Evolutionary conservation across 2,113 vertebrate genomes (phyloP).

Genomic region (Uria aalge): DNA sequence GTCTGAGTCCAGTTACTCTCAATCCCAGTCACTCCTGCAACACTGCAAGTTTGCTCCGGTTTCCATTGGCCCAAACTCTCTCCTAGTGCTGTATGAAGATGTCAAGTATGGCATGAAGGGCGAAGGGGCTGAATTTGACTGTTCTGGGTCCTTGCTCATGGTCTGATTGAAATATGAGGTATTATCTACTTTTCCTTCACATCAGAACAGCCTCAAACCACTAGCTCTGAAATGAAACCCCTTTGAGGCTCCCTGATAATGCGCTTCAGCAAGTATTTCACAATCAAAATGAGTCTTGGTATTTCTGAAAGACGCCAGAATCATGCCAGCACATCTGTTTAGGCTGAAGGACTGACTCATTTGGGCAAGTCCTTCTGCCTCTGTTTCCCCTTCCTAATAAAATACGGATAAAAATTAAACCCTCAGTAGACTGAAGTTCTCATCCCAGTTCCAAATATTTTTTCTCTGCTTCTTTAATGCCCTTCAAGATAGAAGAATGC

Average conservation of each 20-base stretch:
- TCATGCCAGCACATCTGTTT: constrained; percentile 49
- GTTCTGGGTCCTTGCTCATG: background rate
- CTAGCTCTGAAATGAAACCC: background rate
- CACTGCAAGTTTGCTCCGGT: background rate
- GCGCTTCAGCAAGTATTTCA: constrained; percentile 16
- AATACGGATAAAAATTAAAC: constrained; percentile 49
- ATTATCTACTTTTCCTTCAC: background rate
- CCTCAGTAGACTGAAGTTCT: background rate
- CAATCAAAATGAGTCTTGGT: constrained; percentile 12
- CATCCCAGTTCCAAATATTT: background rate
- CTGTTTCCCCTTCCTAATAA: constrained; percentile 43
- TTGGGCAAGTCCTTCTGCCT: constrained; percentile 9
- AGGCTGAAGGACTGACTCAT: background rate
- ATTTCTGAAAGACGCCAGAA: background rate
- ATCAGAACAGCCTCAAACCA: background rate
- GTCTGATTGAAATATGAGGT: background rate
- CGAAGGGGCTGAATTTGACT: background rate
- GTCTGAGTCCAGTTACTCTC: background rate
- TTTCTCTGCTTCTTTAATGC: background rate
- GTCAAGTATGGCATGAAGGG: background rate
- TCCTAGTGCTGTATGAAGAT: background rate
- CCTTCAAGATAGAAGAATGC: background rate
- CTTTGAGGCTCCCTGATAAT: constrained; percentile 16
- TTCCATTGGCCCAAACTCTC: background rate
- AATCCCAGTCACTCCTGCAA: background rate